Conservation (phyloP, 2,797 vertebrate genomes). For the Gymnodraco acuticeps region DNA sequence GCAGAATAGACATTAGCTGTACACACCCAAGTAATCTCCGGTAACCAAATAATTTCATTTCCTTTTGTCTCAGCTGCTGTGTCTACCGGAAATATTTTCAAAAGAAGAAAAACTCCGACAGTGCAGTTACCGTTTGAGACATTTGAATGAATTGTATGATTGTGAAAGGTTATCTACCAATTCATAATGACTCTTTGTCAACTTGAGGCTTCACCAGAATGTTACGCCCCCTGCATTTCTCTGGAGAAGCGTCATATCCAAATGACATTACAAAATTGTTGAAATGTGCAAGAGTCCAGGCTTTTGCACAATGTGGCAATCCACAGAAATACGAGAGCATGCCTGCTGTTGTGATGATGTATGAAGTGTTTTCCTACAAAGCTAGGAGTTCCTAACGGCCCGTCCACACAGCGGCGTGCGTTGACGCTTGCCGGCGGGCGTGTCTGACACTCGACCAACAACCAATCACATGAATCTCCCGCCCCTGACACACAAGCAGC, state of each 20-base stretch:
- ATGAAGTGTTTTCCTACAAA: conserved; percentile 25
- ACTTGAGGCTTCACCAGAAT: background rate
- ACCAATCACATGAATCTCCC: too few relatives aligned
- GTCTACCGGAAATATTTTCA: conserved; percentile 21
- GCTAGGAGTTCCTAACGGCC: conserved; percentile 26
- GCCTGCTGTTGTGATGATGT: conserved; percentile 21
- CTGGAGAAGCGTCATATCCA: background rate
- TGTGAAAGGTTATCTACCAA: background rate
- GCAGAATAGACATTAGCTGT: conserved; percentile 21
- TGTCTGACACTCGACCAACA: too few relatives aligned
- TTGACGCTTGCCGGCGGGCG: too few relatives aligned
- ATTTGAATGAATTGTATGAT: background rate
- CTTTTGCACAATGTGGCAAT: conserved; percentile 21
- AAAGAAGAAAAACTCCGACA: background rate
- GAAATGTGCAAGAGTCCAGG: conserved; percentile 30
- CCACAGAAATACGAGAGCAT: conserved; percentile 19
- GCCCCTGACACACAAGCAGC: too few relatives aligned
- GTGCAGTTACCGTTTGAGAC: background rate
- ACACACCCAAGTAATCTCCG: conserved; percentile 17
- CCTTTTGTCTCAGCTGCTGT: conserved; percentile 1
- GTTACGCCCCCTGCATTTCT: conserved; percentile 1
- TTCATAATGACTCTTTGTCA: background rate
- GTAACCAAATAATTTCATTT: conserved; percentile 54
- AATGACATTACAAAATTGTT: conserved; percentile 34
- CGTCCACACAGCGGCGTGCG: too few relatives aligned